phyloP scores from a whole-genome alignment of 2,888 invertebrate genomes.

The Schrankia costaestrigalis region DNA sequence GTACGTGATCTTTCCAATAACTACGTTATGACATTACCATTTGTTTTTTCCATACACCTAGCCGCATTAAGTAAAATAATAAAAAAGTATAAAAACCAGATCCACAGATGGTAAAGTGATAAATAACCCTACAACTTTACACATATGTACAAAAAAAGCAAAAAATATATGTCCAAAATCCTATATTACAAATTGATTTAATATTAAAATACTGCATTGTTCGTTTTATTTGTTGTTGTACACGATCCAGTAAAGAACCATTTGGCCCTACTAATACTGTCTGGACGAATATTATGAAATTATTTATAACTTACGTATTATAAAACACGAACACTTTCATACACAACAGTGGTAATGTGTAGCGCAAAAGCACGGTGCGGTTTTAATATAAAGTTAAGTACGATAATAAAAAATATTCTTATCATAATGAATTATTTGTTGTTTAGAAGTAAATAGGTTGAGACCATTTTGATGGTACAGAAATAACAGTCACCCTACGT shows the following conservation, averaged over 20 bases:
- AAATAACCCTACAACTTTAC: slow-evolving; percentile 73
- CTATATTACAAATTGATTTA: slow-evolving; percentile 54
- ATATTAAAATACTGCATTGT: slow-evolving; percentile 70
- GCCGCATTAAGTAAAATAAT: slow-evolving; percentile 25
- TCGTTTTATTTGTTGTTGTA: slow-evolving; percentile 45
- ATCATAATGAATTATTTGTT: slow-evolving; percentile 16
- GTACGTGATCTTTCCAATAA: slow-evolving; percentile 29
- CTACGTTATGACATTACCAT: slow-evolving; percentile 34
- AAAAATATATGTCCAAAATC: slow-evolving; percentile 69
- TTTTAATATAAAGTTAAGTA: slow-evolving; percentile 52
- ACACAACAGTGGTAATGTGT: slow-evolving; percentile 45
- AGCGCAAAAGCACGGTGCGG: slow-evolving; percentile 66
- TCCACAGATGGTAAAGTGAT: slow-evolving; percentile 57
- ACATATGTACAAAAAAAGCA: slow-evolving; percentile 71
- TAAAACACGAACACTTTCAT: slow-evolving; percentile 36
- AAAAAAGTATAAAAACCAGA: slow-evolving; percentile 61
- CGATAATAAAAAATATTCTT: slow-evolving; percentile 34
- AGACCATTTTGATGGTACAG: slow-evolving; percentile 18
- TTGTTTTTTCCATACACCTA: slow-evolving; percentile 40
- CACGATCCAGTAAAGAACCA: slow-evolving; percentile 37
- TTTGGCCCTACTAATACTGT: slow-evolving; percentile 54
- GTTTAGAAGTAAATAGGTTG: slow-evolving; percentile 18
- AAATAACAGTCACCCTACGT: slow-evolving; percentile 21
- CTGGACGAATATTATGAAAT: slow-evolving; percentile 52
- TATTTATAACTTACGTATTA: slow-evolving; percentile 47